These are phyloP conservation scores for Sciurus carolinensis DNA, from an alignment of 2,797 vertebrate species.

Conservation along the genomic window DNA sequence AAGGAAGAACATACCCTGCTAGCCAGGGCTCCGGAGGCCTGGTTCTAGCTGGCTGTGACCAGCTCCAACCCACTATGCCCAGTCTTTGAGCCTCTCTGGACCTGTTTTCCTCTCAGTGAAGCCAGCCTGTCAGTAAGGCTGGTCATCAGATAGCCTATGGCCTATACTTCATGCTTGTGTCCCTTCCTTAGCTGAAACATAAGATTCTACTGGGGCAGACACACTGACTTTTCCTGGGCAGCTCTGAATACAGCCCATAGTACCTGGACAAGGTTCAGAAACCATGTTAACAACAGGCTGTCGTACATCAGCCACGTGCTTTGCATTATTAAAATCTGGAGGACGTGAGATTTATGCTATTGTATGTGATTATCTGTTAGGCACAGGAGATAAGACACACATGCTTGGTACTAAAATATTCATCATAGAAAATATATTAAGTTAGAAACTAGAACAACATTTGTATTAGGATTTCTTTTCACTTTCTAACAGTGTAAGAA, in stretches of 20 bases:
- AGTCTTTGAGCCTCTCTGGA: background rate
- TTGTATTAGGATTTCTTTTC: conserved; percentile 5
- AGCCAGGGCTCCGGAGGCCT: background rate
- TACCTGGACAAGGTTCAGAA: background rate
- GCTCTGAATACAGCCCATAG: background rate
- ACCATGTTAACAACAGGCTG: background rate
- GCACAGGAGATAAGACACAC: background rate
- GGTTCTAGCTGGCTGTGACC: background rate
- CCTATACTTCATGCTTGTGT: background rate
- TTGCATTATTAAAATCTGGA: background rate
- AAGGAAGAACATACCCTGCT: background rate
- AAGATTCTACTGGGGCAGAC: background rate
- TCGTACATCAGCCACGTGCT: background rate
- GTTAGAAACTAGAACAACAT: background rate
- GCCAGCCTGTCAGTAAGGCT: background rate
- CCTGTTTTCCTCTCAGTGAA: conserved; percentile 10
- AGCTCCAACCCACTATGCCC: background rate
- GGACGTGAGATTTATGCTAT: background rate
- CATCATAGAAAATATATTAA: background rate
- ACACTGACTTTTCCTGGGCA: background rate
- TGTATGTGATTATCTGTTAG: background rate
- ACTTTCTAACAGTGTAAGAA: background rate
- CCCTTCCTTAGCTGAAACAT: background rate
- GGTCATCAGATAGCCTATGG: background rate
- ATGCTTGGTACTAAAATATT: background rate